phyloP scores from a whole-genome alignment of 64 coral and sea anemone genomes.

The Cladopsammia gracilis region DNA sequence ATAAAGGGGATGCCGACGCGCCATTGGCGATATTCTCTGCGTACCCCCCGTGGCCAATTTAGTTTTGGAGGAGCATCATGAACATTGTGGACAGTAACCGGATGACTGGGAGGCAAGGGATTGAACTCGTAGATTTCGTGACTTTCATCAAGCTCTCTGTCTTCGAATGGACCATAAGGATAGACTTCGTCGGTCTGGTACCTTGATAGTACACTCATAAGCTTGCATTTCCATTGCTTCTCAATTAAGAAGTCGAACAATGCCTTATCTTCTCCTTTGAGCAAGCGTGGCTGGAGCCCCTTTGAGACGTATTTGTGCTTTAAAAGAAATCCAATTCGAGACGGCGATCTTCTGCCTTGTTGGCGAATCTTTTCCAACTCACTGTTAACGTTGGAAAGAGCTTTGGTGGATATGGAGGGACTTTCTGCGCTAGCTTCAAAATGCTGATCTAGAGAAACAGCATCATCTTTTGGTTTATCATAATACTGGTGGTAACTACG shows the following conservation, averaged over 20 bases:
- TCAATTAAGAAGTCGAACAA: background rate
- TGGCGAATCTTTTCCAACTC: conserved; percentile 1
- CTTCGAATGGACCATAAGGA: background rate
- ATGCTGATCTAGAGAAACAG: background rate
- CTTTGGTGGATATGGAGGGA: conserved; percentile 8
- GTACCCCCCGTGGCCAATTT: background rate
- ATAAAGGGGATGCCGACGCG: conserved; percentile 42
- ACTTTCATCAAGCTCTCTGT: conserved; percentile 4
- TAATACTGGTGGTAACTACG: background rate
- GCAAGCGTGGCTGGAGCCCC: conserved; percentile 29
- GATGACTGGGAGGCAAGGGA: too few relatives aligned
- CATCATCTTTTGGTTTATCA: background rate
- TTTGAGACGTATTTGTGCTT: conserved; percentile 40
- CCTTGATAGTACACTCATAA: conserved; percentile 28
- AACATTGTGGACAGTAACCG: too few relatives aligned
- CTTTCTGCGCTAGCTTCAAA: conserved; percentile 47
- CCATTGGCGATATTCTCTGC: background rate
- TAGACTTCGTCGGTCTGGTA: background rate
- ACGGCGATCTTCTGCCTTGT: background rate
- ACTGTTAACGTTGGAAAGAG: conserved; percentile 29
- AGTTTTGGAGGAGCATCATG: too few relatives aligned
- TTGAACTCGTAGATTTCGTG: conserved; percentile 45
- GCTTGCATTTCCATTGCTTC: conserved; percentile 31
- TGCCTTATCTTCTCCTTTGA: conserved; percentile 48
- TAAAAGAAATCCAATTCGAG: conserved; percentile 29